These are phyloP conservation scores for Ameiurus melas DNA, from an alignment of 2,113 vertebrate genomes.

Conservation along the genomic window DNA sequence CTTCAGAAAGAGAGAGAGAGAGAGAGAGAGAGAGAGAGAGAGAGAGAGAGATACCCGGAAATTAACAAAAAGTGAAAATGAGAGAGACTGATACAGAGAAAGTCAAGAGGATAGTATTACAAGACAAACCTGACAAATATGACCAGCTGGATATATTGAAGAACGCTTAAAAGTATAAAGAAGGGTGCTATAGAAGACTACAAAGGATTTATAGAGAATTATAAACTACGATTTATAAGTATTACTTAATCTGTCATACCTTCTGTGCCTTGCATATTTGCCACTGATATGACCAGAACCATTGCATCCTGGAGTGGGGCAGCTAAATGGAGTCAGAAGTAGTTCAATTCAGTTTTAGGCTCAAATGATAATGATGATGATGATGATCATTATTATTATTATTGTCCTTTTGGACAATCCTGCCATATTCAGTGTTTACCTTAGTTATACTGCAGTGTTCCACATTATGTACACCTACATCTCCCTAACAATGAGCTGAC, in stretches of 20 bases:
- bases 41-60: slow-evolving; percentile 18
- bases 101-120: slow-evolving; percentile 12
- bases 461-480: not conserved
- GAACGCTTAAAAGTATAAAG: slow-evolving; percentile 1
- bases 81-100: slow-evolving; percentile 53
- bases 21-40: slow-evolving; percentile 13
- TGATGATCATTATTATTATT: not conserved
- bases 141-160: slow-evolving; percentile 1
- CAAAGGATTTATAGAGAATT: not conserved
- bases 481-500: not conserved
- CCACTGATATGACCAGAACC: slow-evolving; percentile 94
- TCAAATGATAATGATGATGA: not conserved
- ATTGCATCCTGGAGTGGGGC: slow-evolving; percentile 94
- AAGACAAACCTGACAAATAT: slow-evolving; percentile 6
- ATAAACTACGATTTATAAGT: too few species aligned
- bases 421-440: not conserved
- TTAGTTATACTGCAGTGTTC: not conserved
- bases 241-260: slow-evolving; percentile 80
- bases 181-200: slow-evolving; percentile 13
- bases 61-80: not conserved
- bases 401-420: not conserved
- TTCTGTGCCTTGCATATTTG: slow-evolving; percentile 95
- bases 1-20: slow-evolving; percentile 32
- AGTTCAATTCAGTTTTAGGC: slow-evolving; percentile 60
- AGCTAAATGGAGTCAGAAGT: slow-evolving; percentile 79